Evolutionary conservation across 1,140 invertebrate species (phyloP), one percentile per base, ranked within the genome.

Genomic region (Drosophila miranda): DNA sequence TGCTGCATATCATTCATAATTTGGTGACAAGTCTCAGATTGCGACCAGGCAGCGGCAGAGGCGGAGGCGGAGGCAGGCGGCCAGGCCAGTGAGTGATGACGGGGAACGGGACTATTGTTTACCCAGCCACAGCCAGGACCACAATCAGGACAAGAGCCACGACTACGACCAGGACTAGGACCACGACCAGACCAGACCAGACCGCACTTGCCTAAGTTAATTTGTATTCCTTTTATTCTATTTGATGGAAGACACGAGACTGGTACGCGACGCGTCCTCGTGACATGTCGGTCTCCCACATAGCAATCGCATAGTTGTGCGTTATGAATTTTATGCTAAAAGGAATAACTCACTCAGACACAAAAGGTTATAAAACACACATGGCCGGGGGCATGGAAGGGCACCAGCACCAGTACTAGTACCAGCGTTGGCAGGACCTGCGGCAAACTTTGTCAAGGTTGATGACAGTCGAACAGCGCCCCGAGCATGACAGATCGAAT

Each of bases 1-100:
- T 79, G 79, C 78, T 76, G 83, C 78, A 87, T 87, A 87, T 87
- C 82, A 87, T 87, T 87, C 82, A 87, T 87, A 87, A 87, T 87
- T 87, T 88, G 82, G 82, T 87, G 82, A 87, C 82, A 87, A 87
- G 82, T 75, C 78, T 86, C 82, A 82, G 78, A 84, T 84, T 86
- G 81, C 81, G 50, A 42, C 55, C 48, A 56, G 42, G 49, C 57
- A 62, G 50, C 6, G 50, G 26, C 42, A 48, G 42, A 2, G 23
- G 5, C 3, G 0, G 23, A 13, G 14, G 8, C 26, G 14, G 34
- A 45, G 48, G 38, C 68, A 11, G 7, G 38, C 30, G 2, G 9
- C 23, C 23, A 5, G 23, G 23, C 23, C 23, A 26, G 5, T 26
- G 23, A 6, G 4, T n/a, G 14, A 5, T 9, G 2, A 26, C 14